Evolutionary conservation across 1,140 invertebrate genomes (phyloP).

Genomic region (Ectropis grisescens): DNA sequence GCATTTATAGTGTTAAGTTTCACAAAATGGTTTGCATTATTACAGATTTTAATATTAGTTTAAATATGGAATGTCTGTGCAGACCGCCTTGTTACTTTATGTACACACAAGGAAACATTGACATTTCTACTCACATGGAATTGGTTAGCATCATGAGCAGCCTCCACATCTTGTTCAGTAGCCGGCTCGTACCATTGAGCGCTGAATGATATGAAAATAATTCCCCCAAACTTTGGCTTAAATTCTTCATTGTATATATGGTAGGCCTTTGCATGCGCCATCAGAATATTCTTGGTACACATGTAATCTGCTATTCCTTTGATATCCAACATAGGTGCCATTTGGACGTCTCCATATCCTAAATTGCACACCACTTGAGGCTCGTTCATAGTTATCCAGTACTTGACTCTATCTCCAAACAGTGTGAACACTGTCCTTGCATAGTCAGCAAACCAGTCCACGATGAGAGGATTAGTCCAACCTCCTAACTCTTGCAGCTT

Average conservation of each 20-base stretch:
- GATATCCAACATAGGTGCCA: conserved; percentile 63
- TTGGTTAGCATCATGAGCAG: conserved; percentile 46
- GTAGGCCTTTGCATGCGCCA: conserved; percentile 72
- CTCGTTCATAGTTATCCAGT: conserved; percentile 79
- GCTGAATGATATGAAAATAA: conserved; percentile 16
- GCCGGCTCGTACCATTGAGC: conserved; percentile 41
- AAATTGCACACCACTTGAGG: conserved; percentile 70
- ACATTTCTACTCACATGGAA: conserved; percentile 24
- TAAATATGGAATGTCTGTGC: too few relatives aligned
- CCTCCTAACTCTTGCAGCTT: conserved; percentile 72
- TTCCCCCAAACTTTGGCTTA: conserved; percentile 67
- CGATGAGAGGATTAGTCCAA: conserved; percentile 72
- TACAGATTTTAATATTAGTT: too few relatives aligned
- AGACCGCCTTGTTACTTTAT: too few relatives aligned
- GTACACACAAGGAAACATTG: too few relatives aligned
- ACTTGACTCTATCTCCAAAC: conserved; percentile 70
- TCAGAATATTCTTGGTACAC: conserved; percentile 70
- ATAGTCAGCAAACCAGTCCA: conserved; percentile 73
- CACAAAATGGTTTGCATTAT: too few relatives aligned
- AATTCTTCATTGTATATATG: conserved; percentile 74
- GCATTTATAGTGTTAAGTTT: too few relatives aligned
- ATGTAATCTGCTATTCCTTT: conserved; percentile 66
- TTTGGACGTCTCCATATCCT: conserved; percentile 68
- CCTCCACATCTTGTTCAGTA: conserved; percentile 53
- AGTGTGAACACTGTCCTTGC: conserved; percentile 67